Conservation (phyloP, 2,113 vertebrate species). For the Ctenomys sociabilis region DNA sequence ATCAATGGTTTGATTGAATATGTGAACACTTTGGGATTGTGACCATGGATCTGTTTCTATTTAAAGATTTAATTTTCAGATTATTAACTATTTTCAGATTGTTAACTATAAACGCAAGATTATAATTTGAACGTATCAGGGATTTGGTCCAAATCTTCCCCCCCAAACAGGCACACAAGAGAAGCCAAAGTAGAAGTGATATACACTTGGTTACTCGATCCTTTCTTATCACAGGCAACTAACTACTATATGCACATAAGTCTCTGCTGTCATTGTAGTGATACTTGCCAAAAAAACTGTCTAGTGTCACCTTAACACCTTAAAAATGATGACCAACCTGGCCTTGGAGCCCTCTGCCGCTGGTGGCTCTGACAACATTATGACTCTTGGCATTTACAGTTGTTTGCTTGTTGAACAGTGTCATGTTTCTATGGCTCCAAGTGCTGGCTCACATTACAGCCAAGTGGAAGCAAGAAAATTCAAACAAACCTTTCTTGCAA, state of each 20-base stretch:
- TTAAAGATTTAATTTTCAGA: constrained; percentile 8
- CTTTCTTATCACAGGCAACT: constrained; percentile 23
- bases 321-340: constrained; percentile 9
- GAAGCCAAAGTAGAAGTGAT: background rate
- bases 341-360: background rate
- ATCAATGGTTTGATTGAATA: constrained; percentile 21
- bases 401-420: constrained; percentile 52
- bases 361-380: background rate
- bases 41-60: constrained; percentile 11
- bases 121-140: constrained; percentile 20
- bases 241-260: constrained; percentile 22
- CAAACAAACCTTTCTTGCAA: constrained; percentile 29
- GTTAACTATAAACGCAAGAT: background rate
- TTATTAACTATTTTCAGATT: background rate
- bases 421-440: constrained; percentile 68
- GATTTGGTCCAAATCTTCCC: background rate
- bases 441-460: constrained; percentile 58
- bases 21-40: background rate
- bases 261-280: background rate
- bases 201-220: background rate
- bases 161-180: background rate
- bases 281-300: constrained; percentile 31
- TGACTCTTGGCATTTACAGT: constrained; percentile 49
- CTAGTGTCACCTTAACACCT: background rate
- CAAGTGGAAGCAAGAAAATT: constrained; percentile 67